Evolutionary conservation across 2,888 invertebrate genomes (phyloP).

Genomic region (Sesamia inferens): DNA sequence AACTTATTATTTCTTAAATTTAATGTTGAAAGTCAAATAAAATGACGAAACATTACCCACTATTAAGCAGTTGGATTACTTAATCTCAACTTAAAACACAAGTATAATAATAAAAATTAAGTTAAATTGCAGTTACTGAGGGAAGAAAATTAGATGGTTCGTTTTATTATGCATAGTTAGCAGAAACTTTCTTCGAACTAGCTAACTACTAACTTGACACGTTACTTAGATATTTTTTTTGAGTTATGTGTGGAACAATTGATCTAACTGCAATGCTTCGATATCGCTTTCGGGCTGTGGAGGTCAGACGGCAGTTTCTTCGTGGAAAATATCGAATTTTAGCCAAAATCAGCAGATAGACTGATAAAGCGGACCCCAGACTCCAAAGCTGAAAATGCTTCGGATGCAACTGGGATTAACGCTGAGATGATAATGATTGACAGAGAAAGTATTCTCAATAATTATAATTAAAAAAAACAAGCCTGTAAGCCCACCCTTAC

Average conservation of each 20-base stretch:
- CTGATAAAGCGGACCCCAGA: no score
- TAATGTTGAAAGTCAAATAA: conserved; percentile 23
- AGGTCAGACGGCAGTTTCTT: no score
- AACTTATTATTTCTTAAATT: conserved; percentile 32
- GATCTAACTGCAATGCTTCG: no score
- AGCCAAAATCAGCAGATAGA: no score
- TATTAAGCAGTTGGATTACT: conserved; percentile 38
- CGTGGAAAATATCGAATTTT: no score
- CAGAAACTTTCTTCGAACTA: neutral
- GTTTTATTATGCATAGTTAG: conserved; percentile 4
- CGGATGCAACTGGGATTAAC: no score
- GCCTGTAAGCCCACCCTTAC: conserved; percentile 41
- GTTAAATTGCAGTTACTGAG: conserved; percentile 22
- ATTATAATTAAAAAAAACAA: conserved; percentile 39
- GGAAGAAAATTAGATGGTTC: conserved; percentile 4
- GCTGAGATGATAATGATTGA: neutral
- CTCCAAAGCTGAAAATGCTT: no score
- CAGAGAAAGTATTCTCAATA: conserved; percentile 50
- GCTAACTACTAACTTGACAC: neutral
- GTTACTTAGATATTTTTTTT: neutral
- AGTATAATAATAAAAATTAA: conserved; percentile 9
- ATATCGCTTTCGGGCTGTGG: no score
- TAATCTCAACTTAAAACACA: conserved; percentile 28
- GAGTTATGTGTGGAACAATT: neutral
- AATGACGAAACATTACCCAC: conserved; percentile 21